A percentile compares a stretch with the other conserved stretches of the same genome.
phyloP scores from a whole-genome alignment of 2,888 invertebrate genomes.

The Philaethria dido region DNA sequence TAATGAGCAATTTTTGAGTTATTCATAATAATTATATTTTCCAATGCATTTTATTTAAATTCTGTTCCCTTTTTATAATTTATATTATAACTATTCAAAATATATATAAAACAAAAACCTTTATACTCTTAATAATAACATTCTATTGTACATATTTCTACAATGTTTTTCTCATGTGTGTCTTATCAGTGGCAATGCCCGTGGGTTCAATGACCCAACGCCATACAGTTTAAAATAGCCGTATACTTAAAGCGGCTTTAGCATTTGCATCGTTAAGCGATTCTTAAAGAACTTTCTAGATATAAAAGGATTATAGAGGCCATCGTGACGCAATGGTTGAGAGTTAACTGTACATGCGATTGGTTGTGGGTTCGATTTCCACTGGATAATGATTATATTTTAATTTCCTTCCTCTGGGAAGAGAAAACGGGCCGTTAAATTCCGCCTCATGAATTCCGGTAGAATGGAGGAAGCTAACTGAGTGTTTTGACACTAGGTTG shows the following conservation, averaged over 20 bases:
- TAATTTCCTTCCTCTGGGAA: too few species aligned
- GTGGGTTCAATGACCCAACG: constrained; percentile 62
- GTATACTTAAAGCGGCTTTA: constrained; percentile 48
- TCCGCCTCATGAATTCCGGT: too few species aligned
- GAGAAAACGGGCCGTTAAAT: too few species aligned
- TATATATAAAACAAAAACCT: neutral
- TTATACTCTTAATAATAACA: neutral
- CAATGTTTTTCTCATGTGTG: constrained; percentile 36
- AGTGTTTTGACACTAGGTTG: too few species aligned
- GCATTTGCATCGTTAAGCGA: constrained; percentile 18
- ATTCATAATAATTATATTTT: too few species aligned
- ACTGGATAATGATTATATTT: too few species aligned
- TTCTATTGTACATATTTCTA: neutral
- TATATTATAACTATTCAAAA: neutral
- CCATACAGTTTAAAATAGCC: constrained; percentile 72
- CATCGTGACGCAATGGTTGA: too few species aligned
- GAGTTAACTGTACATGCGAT: too few species aligned
- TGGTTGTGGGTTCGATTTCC: too few species aligned
- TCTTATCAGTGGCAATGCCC: constrained; percentile 65
- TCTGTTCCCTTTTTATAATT: neutral
- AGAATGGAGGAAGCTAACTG: too few species aligned
- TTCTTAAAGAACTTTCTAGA: constrained; percentile 2
- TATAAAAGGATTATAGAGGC: neutral
- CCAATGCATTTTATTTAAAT: too few species aligned
- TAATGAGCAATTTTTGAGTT: too few species aligned